Evolutionary conservation across 2,113 vertebrate species (phyloP), one percentile per base, ranked within the genome.

Genomic region (Corynorhinus townsendii): DNA sequence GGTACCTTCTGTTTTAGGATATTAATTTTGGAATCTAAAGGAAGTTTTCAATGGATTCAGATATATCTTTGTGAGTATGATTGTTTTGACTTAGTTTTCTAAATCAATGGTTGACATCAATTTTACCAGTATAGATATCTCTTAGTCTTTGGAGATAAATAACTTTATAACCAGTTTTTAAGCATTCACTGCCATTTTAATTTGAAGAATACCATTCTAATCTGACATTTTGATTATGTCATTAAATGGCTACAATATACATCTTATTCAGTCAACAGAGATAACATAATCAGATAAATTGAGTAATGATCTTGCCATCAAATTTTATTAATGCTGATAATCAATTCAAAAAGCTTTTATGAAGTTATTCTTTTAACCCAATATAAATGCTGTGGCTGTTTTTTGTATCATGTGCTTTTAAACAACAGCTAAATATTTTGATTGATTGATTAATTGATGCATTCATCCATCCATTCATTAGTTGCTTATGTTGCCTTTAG

Each of bases 301-400:
- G 10, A 40, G 17, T 54, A 77, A 64, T 85, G 89, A 6, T 83
- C n/a, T 75, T 20, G 24, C 11, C 26, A 76, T 81, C 38, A 83
- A 45, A 49, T 45, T 90, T 90, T 80, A 82, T 89, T 85, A 89
- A 93, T 83, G 17, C 9, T 89, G 26, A 68, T 66, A 93, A 77
- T 22, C 14, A 80, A 79, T 5, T 86, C 16, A 83, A 81, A 92
- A 75, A 75, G 1, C 28, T 66, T 35, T 26, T 95, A 10, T 45
- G n/a, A 94, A 93, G 35, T 68, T 82, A 73, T 76, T 4, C 4
- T 77, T 26, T 11, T 68, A 68, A 6, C 3, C 54, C 12, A 56
- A 24, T 62, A 69, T 6, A 71, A 77, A 49, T 72, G 4, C 14
- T 40, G 0, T n/a, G 43, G 9, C 10, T 59, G 0, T 62, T 73